phyloP scores from a whole-genome alignment of 2,797 vertebrate genomes.

The Selene dorsalis region DNA sequence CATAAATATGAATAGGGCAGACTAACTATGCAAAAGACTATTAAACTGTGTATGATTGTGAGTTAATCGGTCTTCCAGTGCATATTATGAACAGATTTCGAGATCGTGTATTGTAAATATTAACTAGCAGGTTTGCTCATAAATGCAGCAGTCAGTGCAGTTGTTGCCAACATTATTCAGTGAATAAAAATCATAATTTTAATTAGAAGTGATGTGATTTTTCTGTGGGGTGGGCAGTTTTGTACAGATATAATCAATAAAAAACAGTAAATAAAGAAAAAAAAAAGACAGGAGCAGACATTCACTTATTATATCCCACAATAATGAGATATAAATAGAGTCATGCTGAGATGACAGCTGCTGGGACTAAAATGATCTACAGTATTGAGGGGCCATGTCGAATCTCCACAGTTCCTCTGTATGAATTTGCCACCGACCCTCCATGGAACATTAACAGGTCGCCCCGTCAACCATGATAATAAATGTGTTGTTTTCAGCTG shows the following conservation, averaged over 20 bases:
- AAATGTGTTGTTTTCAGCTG: conserved; percentile 55
- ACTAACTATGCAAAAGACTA: conserved; percentile 65
- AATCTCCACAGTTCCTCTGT: conserved; percentile 58
- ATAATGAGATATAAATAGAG: conserved; percentile 37
- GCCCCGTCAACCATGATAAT: conserved; percentile 51
- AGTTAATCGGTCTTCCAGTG: conserved; percentile 3
- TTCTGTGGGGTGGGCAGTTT: not conserved
- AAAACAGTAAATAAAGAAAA: too few relatives aligned
- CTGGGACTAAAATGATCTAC: conserved; percentile 62
- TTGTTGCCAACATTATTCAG: conserved; percentile 40
- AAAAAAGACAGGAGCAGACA: not conserved
- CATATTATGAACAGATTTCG: conserved; percentile 18
- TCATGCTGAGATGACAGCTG: conserved; percentile 41
- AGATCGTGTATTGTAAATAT: conserved; percentile 52
- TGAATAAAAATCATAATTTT: conserved; percentile 60
- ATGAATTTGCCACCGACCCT: conserved; percentile 77
- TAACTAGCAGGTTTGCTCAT: conserved; percentile 1
- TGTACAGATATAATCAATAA: too few relatives aligned
- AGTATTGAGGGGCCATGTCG: conserved; percentile 53
- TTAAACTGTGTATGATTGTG: conserved; percentile 32
- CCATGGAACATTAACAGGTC: conserved; percentile 56
- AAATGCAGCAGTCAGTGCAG: conserved; percentile 1
- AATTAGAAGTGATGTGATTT: conserved; percentile 23
- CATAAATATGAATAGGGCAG: not conserved
- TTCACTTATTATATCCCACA: conserved; percentile 1